A percentile compares a stretch with the other conserved stretches of the same genome.
phyloP scores from a whole-genome alignment of 1,140 invertebrate species.

The Cotesia vestalis region DNA sequence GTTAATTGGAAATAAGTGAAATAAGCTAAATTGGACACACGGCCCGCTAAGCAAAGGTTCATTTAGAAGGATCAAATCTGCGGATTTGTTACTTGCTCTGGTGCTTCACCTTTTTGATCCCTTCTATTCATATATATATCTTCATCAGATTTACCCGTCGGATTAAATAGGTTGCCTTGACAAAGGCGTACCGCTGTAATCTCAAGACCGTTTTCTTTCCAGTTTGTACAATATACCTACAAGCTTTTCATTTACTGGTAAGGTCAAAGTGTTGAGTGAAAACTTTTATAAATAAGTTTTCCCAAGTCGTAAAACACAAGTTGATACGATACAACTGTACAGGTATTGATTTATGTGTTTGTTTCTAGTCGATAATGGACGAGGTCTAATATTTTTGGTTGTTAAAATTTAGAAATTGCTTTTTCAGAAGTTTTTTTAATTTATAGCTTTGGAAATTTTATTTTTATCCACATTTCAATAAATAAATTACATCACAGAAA shows the following conservation, averaged over 20 bases:
- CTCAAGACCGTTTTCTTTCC: conserved; percentile 31
- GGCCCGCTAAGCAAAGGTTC: conserved; percentile 8
- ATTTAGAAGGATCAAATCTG: conserved; percentile 18
- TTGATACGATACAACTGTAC: neutral
- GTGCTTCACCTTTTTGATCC: neutral
- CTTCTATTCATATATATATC: neutral
- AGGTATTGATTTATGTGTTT: too few relatives aligned
- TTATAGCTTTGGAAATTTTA: too few relatives aligned
- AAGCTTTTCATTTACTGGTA: conserved; percentile 5
- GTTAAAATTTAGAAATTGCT: too few relatives aligned
- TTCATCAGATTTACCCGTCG: conserved; percentile 17
- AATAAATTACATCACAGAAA: too few relatives aligned
- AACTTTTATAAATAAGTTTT: neutral
- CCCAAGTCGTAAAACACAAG: neutral
- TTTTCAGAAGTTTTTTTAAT: too few relatives aligned
- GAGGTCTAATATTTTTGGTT: too few relatives aligned
- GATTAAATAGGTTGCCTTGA: conserved; percentile 28
- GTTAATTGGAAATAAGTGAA: neutral
- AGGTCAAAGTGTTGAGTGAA: neutral
- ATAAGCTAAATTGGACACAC: neutral
- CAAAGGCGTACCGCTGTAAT: conserved; percentile 22
- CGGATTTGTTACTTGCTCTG: conserved; percentile 16
- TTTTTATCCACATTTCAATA: too few relatives aligned
- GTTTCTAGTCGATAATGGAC: too few relatives aligned
- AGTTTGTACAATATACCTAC: neutral